Percentiles rank a stretch among this genome's conserved stretches.
Evolutionary conservation across 2,888 invertebrate genomes (phyloP).

Genomic region (Microplitis manilae): DNA sequence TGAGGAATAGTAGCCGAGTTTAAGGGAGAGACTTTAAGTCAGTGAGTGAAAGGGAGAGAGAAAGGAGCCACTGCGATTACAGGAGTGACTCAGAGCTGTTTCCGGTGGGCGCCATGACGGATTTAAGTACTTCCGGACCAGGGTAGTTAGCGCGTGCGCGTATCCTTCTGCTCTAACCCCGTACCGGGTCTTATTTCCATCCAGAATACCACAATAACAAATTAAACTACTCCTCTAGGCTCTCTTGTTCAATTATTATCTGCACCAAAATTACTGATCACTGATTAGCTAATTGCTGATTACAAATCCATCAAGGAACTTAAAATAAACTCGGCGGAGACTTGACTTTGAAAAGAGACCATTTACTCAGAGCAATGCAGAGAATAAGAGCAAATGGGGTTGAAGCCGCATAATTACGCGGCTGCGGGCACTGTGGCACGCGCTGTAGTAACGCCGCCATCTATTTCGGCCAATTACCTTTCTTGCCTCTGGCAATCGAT

Average conservation of each 20-base stretch:
- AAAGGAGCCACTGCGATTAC: conserved; percentile 64
- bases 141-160: conserved; percentile 62
- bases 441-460: conserved; percentile 48
- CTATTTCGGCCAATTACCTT: conserved; percentile 54
- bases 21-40: conserved; percentile 25
- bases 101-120: conserved; percentile 68
- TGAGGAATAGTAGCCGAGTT: conserved; percentile 25
- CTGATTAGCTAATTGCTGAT: background rate
- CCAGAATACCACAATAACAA: conserved; percentile 20
- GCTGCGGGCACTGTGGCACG: conserved; percentile 47
- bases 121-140: conserved; percentile 66
- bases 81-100: conserved; percentile 67
- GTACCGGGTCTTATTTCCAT: conserved; percentile 22
- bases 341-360: too few species aligned
- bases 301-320: background rate
- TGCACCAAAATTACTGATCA: background rate
- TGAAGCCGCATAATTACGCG: conserved; percentile 59
- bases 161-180: conserved; percentile 16
- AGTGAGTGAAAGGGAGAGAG: conserved; percentile 56
- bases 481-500: conserved; percentile 39
- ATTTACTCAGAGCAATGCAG: background rate
- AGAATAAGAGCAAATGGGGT: conserved; percentile 45
- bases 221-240: background rate
- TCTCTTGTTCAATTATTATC: background rate
- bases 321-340: too few species aligned